A percentile compares a stretch with the other conserved stretches of the same genome.
Conservation (phyloP, 2,888 invertebrate species). For the Pterostichus madidus region DNA sequence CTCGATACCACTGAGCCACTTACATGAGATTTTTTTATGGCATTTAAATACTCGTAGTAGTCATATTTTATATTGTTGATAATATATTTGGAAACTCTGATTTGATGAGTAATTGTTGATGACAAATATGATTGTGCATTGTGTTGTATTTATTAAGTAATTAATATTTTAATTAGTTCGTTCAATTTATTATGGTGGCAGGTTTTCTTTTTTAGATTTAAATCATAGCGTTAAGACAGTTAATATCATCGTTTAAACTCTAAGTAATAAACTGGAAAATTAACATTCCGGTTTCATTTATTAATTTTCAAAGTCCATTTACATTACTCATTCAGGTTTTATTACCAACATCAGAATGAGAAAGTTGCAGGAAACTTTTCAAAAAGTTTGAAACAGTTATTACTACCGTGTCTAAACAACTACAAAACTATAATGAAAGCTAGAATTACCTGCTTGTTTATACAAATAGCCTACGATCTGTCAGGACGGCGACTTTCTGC, state of each 20-base stretch:
- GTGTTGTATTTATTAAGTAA: not conserved
- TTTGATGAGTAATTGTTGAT: no score
- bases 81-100: no score
- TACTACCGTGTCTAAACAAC: constrained; percentile 56
- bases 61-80: no score
- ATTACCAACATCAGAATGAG: constrained; percentile 54
- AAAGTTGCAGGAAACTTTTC: constrained; percentile 38
- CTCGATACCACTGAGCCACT: no score
- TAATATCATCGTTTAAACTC: constrained; percentile 25
- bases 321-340: constrained; percentile 50
- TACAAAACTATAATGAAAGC: constrained; percentile 55
- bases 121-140: no score
- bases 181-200: not conserved
- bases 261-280: constrained; percentile 41
- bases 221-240: constrained; percentile 14
- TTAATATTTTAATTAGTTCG: constrained; percentile 19
- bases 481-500: not conserved
- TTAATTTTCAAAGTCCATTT: constrained; percentile 52
- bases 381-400: constrained; percentile 55
- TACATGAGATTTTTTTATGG: no score
- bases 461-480: constrained; percentile 46
- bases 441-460: constrained; percentile 59
- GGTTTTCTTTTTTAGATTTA: constrained; percentile 3
- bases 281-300: constrained; percentile 39
- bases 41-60: no score